phyloP scores from a whole-genome alignment of 2,888 invertebrate genomes.

The Empis livida region DNA sequence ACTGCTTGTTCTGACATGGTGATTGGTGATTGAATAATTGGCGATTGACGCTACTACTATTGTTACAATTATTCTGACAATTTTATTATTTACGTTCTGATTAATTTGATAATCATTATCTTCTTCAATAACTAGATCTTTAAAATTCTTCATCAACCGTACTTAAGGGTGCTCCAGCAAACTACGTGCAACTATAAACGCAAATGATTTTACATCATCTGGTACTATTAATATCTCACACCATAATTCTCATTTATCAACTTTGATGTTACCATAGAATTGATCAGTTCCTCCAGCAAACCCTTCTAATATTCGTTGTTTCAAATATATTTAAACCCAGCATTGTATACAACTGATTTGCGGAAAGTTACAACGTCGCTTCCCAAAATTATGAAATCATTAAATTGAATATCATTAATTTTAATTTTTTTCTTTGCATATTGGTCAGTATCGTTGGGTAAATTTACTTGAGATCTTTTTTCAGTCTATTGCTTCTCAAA shows the following conservation, averaged over 20 bases:
- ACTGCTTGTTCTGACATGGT: too few species aligned
- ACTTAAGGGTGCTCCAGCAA: constrained; percentile 5
- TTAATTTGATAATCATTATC: too few species aligned
- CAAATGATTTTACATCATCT: constrained; percentile 1
- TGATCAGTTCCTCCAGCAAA: constrained; percentile 4
- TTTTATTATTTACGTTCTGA: too few species aligned
- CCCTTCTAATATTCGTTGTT: neutral
- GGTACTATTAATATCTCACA: constrained; percentile 4
- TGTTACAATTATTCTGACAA: too few species aligned
- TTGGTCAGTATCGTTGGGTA: neutral
- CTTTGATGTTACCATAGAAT: constrained; percentile 1
- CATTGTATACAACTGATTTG: neutral
- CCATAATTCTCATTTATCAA: constrained; percentile 1
- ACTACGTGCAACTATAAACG: constrained; percentile 2
- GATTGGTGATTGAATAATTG: too few species aligned
- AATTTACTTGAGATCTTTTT: neutral
- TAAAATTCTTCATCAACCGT: neutral
- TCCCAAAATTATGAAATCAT: constrained; percentile 1
- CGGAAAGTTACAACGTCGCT: constrained; percentile 3
- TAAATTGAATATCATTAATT: constrained; percentile 1
- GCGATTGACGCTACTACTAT: too few species aligned
- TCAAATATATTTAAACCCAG: neutral
- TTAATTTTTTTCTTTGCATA: neutral
- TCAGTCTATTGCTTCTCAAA: neutral
- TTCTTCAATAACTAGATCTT: neutral